Evolutionary conservation across 2,113 vertebrate species (phyloP).

Genomic region (Gobiocypris rarus): DNA sequence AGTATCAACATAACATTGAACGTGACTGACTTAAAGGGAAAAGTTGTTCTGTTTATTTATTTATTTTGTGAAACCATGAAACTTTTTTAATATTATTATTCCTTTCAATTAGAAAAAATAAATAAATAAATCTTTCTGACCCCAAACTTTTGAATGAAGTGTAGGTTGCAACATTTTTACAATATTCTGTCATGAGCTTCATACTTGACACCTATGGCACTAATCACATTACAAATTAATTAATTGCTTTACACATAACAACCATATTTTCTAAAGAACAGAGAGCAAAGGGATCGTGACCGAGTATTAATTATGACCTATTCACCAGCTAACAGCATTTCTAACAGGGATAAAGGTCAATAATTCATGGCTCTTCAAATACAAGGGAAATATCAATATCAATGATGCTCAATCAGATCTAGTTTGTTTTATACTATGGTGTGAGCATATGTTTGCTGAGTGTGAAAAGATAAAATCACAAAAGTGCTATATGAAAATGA

Average conservation of each 20-base stretch:
- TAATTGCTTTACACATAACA: background rate
- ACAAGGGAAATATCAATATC: constrained; percentile 27
- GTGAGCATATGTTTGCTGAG: background rate
- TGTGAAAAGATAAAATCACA: background rate
- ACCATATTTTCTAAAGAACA: background rate
- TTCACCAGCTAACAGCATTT: constrained; percentile 4
- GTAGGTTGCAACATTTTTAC: too few relatives aligned
- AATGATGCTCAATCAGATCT: constrained; percentile 4
- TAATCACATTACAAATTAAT: background rate
- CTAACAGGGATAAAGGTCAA: constrained; percentile 4
- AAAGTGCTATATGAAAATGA: background rate
- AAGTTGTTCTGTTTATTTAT: too few relatives aligned
- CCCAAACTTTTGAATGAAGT: too few relatives aligned
- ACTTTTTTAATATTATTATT: too few relatives aligned
- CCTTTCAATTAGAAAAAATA: too few relatives aligned
- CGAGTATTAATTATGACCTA: background rate
- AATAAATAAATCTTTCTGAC: too few relatives aligned
- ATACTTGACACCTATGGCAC: background rate
- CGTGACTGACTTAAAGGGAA: too few relatives aligned
- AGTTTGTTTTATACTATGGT: constrained; percentile 6
- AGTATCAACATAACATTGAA: too few relatives aligned
- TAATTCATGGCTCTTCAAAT: constrained; percentile 30
- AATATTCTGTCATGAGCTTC: background rate
- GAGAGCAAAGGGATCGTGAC: background rate
- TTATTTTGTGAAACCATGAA: background rate